phyloP scores from a whole-genome alignment of 2,888 invertebrate species.

The Dyspetes luteomarginatus region DNA sequence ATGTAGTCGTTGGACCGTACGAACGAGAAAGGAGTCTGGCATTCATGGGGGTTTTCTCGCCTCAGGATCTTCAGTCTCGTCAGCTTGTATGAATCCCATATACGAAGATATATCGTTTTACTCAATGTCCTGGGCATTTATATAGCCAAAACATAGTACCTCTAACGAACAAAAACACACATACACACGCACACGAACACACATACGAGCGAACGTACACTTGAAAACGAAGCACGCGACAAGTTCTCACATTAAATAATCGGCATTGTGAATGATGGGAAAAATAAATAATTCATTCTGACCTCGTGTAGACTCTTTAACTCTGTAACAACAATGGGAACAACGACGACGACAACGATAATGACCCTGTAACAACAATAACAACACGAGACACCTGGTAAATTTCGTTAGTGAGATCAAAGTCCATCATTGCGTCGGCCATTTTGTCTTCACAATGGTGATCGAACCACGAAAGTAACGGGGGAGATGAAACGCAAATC shows the following conservation, averaged over 20 bases:
- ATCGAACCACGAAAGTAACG: slow-evolving; percentile 12
- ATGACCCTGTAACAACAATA: slow-evolving; percentile 20
- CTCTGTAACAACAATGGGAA: slow-evolving; percentile 36
- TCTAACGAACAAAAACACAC: neutral
- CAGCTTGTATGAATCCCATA: slow-evolving; percentile 24
- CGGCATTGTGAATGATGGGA: neutral
- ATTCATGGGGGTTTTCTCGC: slow-evolving; percentile 32
- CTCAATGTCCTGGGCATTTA: slow-evolving; percentile 22
- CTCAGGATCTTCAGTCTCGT: slow-evolving; percentile 35
- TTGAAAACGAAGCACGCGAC: slow-evolving; percentile 48
- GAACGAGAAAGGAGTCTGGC: slow-evolving; percentile 46
- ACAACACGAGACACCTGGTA: slow-evolving; percentile 32
- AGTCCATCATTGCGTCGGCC: slow-evolving; percentile 45
- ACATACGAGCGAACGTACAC: too few species aligned
- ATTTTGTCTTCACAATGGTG: slow-evolving; percentile 1
- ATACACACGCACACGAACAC: neutral
- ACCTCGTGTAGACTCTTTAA: slow-evolving; percentile 26
- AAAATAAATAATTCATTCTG: slow-evolving; percentile 68
- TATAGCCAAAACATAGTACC: neutral
- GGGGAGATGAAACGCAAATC: neutral
- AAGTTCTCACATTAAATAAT: slow-evolving; percentile 63
- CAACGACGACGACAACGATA: too few species aligned
- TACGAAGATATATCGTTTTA: slow-evolving; percentile 58
- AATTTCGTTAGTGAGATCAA: slow-evolving; percentile 2
- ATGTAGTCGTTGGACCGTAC: slow-evolving; percentile 17